Base-by-base conservation (phyloP, 2,888 invertebrate species). In the Cloeon dipterum region DNA sequence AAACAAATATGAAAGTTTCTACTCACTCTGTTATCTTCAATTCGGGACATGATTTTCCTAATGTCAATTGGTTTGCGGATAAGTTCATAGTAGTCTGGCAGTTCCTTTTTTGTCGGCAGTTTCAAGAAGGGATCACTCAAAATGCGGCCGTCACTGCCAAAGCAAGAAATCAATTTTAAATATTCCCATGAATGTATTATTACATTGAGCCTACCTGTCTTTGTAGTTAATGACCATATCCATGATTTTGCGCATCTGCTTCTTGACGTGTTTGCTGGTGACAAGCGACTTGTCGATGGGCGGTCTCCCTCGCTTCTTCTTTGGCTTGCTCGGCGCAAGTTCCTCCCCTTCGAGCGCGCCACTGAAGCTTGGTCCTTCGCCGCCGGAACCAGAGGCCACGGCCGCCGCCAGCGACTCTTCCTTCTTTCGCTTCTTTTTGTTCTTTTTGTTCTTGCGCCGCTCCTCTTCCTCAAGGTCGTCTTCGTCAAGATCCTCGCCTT, bases 41-140 rank as follows among this genome's bases (percentile, higher is more conserved):
- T 50, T 36, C 49, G 51, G 42, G 54, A 54, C 45, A 59, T 52
- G 34, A 69, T 67, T 45, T 65, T 63, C 44, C 58, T 58, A 43
- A 66, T 60, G 49, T 67, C 66, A 35, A 66, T 51, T 3, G 66
- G 65, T 43, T 58, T 60, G 42, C 57, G 59, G 41, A 66, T 67
- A 25, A 66, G 54, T 44, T 65, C 63, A 47, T 67, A 67, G 47
- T 66, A 66, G 46, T 66, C 62, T 8, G 66, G 65, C 17, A 65
- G 50, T 42, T 64, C 63, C 42, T 59, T 56, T 41, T 57, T 55
- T 5, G 63, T 57, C 18, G 66, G 66, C 25, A 67, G 50, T 45
- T 60, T 58, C 52, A 63, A 54, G 49, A 66, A 67, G 16, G 63
- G 62, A 37, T 58, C 58, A 48, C 62, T 63, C 26, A 66, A 48